These are phyloP conservation scores for Octodon degus DNA, from an alignment of 2,113 vertebrate genomes.

Conservation along the genomic window DNA sequence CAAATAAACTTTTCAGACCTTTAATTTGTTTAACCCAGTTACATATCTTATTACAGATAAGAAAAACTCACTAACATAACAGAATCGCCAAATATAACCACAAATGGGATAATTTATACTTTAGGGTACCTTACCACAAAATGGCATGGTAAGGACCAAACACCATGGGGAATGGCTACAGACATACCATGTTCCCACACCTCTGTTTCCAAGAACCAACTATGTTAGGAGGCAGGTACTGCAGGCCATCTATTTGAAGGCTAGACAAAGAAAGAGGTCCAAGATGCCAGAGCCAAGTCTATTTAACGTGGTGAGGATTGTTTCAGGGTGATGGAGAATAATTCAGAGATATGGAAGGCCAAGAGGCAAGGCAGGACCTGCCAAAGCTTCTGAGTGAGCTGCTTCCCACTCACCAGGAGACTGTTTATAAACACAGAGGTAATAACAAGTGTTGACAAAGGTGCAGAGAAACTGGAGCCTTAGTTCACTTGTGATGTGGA, in stretches of 20 bases:
- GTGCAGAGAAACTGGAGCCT: not conserved
- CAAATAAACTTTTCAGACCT: not conserved
- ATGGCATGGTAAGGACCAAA: not conserved
- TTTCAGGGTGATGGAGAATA: not conserved
- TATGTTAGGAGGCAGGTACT: not conserved
- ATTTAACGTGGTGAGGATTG: not conserved
- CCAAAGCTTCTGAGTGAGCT: not conserved
- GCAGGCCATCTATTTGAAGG: not conserved
- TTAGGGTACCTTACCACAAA: not conserved
- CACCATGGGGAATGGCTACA: not conserved
- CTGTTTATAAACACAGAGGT: not conserved
- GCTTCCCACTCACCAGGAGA: not conserved
- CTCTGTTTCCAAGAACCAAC: not conserved
- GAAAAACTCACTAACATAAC: not conserved
- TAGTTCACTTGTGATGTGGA: not conserved
- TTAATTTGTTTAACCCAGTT: not conserved
- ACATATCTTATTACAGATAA: not conserved
- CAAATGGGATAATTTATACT: not conserved
- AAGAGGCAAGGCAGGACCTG: not conserved
- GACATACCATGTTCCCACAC: not conserved
- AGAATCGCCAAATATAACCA: not conserved
- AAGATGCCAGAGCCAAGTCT: not conserved
- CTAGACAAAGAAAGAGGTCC: conserved; percentile 7
- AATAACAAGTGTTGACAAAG: not conserved
- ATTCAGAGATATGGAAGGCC: not conserved